Base-by-base conservation (phyloP, 2,888 invertebrate genomes). In the Brachypalpus laphriformis region DNA sequence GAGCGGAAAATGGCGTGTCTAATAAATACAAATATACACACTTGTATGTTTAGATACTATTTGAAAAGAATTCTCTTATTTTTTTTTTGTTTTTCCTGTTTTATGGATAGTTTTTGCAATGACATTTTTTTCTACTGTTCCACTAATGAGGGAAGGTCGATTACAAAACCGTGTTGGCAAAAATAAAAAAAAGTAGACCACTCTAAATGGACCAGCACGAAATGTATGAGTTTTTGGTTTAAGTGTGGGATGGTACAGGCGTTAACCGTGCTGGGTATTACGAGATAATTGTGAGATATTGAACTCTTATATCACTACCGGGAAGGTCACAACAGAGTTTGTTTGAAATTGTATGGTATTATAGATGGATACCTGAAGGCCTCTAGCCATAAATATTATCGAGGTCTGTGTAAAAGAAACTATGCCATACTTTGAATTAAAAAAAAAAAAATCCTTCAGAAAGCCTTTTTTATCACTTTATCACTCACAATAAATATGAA, bases 131-230 rank as follows among this genome's bases (percentile, higher is more conserved):
- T 61, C 56, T 72, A 37, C 31, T 72, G 61, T 63, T 68, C 45
- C 72, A 68, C 80, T 83, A 78, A 83, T 83, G 83, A 83, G 83
- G 80, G 83, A 83, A 83, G 83, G 83, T 83, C 83, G 82, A 75
- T 80, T 83, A 75, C 80, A 74, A 80, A 80, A 70, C 45, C 45
- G 57, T 83, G 74, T 75, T 74, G 59, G 76, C 49, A 72, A 68
- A 74, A 70, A 75, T n/a, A 28, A 37, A 31, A 18, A 20, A 28
- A 65, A 63, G 37, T 37, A 40, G 40, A 47, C 66, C 56, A 37
- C 54, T 56, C 56, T 56, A 56, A 57, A 61, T 77, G 70, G 68
- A 77, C 61, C 68, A 54, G 42, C 45, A 42, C 37, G 45, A 25
- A 20, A 14, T 28, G 56, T 47, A 40, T 31, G 22, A 11, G 54